These are phyloP conservation scores for Hypena proboscidalis DNA, from an alignment of 2,888 invertebrate genomes.

Conservation along the genomic window DNA sequence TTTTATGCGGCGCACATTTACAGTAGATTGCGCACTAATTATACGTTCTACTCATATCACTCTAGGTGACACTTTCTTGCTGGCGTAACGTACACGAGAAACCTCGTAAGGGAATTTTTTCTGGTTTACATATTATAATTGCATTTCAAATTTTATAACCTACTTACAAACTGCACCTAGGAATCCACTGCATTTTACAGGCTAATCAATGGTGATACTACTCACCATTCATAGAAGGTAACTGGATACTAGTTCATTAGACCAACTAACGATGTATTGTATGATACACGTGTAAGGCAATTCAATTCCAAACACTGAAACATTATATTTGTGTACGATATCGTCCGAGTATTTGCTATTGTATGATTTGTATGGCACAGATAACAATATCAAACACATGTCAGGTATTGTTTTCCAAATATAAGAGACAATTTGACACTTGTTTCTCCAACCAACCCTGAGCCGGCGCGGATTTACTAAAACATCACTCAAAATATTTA, in stretches of 20 bases:
- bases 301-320: constrained; percentile 9
- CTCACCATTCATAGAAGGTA: constrained; percentile 5
- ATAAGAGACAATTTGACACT: too few relatives aligned
- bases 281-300: constrained; percentile 14
- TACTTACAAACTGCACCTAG: too few relatives aligned
- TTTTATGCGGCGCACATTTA: too few relatives aligned
- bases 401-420: constrained; percentile 49
- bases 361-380: constrained; percentile 24
- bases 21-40: too few relatives aligned
- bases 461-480: too few relatives aligned
- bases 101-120: too few relatives aligned
- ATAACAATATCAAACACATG: constrained; percentile 47
- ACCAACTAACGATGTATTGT: constrained; percentile 1
- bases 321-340: constrained; percentile 39
- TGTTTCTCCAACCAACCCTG: too few relatives aligned
- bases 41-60: too few relatives aligned
- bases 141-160: neutral
- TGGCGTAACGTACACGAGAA: too few relatives aligned
- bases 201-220: neutral
- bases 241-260: neutral
- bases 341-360: constrained; percentile 48
- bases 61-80: too few relatives aligned
- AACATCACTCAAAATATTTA: neutral
- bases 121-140: too few relatives aligned
- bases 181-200: too few relatives aligned